A percentile compares a stretch with the other conserved stretches of the same genome.
phyloP scores from a whole-genome alignment of 1,140 invertebrate genomes.

The Euwallacea similis region DNA sequence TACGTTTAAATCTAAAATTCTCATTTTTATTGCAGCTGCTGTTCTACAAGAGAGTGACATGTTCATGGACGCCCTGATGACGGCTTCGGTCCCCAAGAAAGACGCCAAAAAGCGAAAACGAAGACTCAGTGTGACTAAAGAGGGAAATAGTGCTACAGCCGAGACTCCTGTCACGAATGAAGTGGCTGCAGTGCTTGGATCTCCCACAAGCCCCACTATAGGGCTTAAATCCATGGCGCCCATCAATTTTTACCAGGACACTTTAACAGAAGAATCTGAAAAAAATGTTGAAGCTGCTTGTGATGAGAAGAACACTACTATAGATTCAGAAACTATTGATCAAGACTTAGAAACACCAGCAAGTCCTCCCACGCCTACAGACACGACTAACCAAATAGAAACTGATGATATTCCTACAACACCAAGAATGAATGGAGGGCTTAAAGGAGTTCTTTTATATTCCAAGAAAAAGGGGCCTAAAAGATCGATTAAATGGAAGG shows the following conservation, averaged over 20 bases:
- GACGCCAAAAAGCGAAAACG: constrained; percentile 76
- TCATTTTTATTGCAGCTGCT: constrained; percentile 64
- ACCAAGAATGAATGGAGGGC: constrained; percentile 23
- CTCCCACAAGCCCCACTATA: constrained; percentile 46
- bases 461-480: constrained; percentile 69
- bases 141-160: constrained; percentile 55
- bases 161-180: constrained; percentile 36
- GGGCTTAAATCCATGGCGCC: constrained; percentile 59
- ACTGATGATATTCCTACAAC: constrained; percentile 15
- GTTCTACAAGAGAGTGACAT: constrained; percentile 85
- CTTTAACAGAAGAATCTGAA: constrained; percentile 64
- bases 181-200: constrained; percentile 50
- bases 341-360: constrained; percentile 30
- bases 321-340: no score
- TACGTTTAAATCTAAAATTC: constrained; percentile 13
- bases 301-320: constrained; percentile 32
- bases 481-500: constrained; percentile 82
- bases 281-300: constrained; percentile 55
- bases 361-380: constrained; percentile 40
- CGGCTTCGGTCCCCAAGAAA: constrained; percentile 70
- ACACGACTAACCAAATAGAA: constrained; percentile 20
- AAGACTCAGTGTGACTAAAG: constrained; percentile 66
- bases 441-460: constrained; percentile 49
- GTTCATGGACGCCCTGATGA: constrained; percentile 85
- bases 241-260: constrained; percentile 90